phyloP scores from a whole-genome alignment of 2,113 vertebrate species.

The Pelodiscus sinensis region DNA sequence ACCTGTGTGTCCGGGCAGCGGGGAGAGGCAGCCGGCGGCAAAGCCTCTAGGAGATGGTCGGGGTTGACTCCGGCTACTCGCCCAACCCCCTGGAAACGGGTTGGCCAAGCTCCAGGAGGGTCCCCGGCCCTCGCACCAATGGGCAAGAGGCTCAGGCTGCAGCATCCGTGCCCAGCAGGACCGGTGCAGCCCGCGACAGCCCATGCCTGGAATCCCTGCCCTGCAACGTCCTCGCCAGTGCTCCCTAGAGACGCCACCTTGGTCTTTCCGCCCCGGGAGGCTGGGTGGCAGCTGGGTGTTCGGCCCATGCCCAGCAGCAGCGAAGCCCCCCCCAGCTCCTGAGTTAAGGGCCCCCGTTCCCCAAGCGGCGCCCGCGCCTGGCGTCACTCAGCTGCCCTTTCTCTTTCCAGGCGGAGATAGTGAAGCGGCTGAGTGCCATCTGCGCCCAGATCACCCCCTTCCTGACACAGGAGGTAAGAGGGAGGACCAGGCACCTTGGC shows the following conservation, averaged over 20 bases:
- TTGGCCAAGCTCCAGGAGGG: neutral
- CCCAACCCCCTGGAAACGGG: neutral
- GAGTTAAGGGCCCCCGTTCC: neutral
- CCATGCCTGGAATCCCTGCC: neutral
- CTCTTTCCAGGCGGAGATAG: conserved; percentile 89
- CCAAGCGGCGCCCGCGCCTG: neutral
- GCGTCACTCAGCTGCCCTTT: neutral
- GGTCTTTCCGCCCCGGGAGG: neutral
- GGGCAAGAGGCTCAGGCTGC: neutral
- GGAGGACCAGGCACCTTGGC: rapidly evolving
- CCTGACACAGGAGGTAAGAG: conserved; percentile 92
- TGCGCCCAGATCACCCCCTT: conserved; percentile 94
- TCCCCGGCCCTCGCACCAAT: neutral
- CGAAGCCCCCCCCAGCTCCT: too few species aligned
- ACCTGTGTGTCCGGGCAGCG: neutral
- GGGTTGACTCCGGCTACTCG: neutral
- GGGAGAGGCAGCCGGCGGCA: neutral
- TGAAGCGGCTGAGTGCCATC: conserved; percentile 93
- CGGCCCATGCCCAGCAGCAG: too few species aligned
- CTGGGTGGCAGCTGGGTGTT: neutral
- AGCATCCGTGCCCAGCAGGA: neutral
- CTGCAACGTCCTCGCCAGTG: neutral
- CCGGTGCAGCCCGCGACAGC: neutral
- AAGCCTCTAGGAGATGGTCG: neutral
- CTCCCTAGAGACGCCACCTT: neutral